Percentiles rank a stretch among this genome's conserved stretches.
Conservation (phyloP, 2,888 invertebrate genomes). For the Hydrotaea cyrtoneurina region DNA sequence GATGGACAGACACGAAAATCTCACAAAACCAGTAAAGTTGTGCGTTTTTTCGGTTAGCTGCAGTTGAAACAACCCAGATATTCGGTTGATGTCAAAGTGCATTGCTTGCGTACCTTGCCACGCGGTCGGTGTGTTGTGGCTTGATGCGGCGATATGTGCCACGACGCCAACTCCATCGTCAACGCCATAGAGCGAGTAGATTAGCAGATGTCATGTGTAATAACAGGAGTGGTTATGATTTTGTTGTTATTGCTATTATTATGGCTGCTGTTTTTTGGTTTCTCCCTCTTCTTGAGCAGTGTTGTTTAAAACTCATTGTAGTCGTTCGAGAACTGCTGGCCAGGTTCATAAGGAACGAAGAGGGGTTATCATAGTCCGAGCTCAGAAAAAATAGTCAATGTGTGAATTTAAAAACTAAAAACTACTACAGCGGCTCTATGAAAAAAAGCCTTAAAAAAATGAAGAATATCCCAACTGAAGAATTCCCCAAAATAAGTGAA, state of each 20-base stretch:
- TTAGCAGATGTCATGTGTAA: conserved; percentile 68
- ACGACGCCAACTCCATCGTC: neutral
- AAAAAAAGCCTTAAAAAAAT: no score
- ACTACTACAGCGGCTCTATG: no score
- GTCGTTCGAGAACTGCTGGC: no score
- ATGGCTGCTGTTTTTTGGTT: neutral
- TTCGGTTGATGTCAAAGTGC: conserved; percentile 53
- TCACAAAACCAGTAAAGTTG: conserved; percentile 7
- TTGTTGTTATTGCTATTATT: conserved; percentile 24
- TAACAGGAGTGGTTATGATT: conserved; percentile 56
- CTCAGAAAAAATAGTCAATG: no score
- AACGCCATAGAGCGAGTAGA: conserved; percentile 52
- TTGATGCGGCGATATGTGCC: conserved; percentile 13
- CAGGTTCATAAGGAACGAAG: no score
- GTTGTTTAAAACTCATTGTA: neutral
- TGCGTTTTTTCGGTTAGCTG: conserved; percentile 19
- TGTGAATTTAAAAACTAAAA: no score
- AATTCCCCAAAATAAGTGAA: no score
- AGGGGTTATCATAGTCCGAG: no score
- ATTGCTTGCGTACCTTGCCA: no score
- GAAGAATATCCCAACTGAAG: no score
- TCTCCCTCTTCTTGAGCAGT: conserved; percentile 18
- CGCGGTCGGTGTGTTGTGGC: neutral
- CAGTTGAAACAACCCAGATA: conserved; percentile 35
- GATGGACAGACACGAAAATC: neutral